Evolutionary conservation across 1,140 invertebrate species (phyloP).

Genomic region (Formica exsecta): DNA sequence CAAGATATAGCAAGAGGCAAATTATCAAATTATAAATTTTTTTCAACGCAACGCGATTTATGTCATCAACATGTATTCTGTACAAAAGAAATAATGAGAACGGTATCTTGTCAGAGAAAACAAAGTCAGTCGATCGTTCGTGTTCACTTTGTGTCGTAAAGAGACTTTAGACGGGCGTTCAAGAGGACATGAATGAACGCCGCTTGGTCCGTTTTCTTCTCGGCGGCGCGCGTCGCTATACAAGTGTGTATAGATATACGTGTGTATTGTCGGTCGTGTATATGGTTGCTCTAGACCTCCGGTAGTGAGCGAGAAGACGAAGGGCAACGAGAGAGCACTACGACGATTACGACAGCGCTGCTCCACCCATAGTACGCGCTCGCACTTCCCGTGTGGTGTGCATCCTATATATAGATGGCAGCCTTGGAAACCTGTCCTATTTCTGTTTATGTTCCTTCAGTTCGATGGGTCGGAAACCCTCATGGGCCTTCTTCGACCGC

Average conservation of each 20-base stretch:
- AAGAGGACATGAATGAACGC: slow-evolving; percentile 71
- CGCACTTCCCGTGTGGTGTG: slow-evolving; percentile 34
- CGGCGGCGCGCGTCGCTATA: slow-evolving; percentile 32
- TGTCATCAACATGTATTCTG: background rate
- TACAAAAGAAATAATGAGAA: slow-evolving; percentile 17
- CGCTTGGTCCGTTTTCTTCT: slow-evolving; percentile 52
- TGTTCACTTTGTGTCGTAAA: slow-evolving; percentile 37
- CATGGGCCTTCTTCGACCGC: background rate
- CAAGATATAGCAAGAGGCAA: background rate
- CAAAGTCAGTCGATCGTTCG: slow-evolving; percentile 53
- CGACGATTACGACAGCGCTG: slow-evolving; percentile 68
- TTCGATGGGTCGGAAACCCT: slow-evolving; percentile 53
- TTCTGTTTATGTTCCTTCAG: slow-evolving; percentile 79
- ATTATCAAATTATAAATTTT: background rate
- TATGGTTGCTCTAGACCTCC: slow-evolving; percentile 48
- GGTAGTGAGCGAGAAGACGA: slow-evolving; percentile 53
- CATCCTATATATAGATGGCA: slow-evolving; percentile 82
- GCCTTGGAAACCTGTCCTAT: slow-evolving; percentile 83
- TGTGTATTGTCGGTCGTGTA: background rate
- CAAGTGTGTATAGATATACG: background rate
- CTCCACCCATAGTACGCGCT: slow-evolving; percentile 69
- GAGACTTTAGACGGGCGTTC: slow-evolving; percentile 38
- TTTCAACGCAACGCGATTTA: slow-evolving; percentile 2
- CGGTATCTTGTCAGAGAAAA: background rate
- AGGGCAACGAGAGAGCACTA: slow-evolving; percentile 61